Base-by-base conservation (phyloP, 2,888 invertebrate species). In the Dryadula phaetusa region DNA sequence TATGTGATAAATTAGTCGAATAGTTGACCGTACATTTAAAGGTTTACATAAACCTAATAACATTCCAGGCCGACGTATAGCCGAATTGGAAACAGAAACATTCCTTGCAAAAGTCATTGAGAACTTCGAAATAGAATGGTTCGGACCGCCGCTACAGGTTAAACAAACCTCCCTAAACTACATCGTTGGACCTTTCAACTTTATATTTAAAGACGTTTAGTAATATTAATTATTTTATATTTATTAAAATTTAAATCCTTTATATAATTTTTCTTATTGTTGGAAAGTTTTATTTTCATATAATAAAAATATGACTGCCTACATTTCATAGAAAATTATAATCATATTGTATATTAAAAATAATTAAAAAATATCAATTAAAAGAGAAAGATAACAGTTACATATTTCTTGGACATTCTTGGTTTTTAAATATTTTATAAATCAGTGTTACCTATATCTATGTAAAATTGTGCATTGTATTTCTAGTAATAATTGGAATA, bases 51-150 rank as follows among this genome's bases (percentile, higher is more conserved):
- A 34, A 40, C 12, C 10, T n/a, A 22, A 25, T 40, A n/a, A 52
- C 32, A 44, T 34, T 46, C 4, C 74, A 81, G 95, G 95, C n/a
- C 89, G 93, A 71, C 83, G 95, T 71, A 92, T 95, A 75, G 95
- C 95, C 0, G 94, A 94, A 70, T 85, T 95, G 70, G 95, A 94
- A 77, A 80, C 94, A 70, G 88, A 90, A 74, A 83, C 81, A 1
- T 82, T 91, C 20, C 66, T 87, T 10, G 72, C 84, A 20, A 87
- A 75, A 56, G 52, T 82, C 2, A 72, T 84, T 7, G 74, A 81
- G 60, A 80, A 79, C 66, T 84, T 84, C 70, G 65, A 75, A 25
- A 69, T 84, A 12, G 78, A 79, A 20, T 84, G 84, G 85, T 70
- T 77, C 1, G 88, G 87, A 1, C 79, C 82, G 1, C 83, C 87